Conservation (phyloP, 2,888 invertebrate species). For the Eupithecia pulchellata region DNA sequence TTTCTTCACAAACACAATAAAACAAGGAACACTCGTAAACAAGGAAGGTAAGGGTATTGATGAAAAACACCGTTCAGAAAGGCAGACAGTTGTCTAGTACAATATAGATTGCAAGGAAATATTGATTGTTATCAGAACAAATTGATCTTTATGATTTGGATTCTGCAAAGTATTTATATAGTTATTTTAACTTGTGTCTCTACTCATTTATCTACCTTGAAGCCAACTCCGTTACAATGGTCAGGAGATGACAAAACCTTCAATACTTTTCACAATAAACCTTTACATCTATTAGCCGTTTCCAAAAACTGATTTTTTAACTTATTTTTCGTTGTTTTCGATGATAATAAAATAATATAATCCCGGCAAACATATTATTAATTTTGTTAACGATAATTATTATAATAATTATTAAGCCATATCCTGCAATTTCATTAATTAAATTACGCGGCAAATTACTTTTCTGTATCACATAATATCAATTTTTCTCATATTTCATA, state of each 20-base stretch:
- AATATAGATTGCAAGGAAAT: not conserved
- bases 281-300: no score
- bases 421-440: not conserved
- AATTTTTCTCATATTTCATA: no score
- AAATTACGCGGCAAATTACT: not conserved
- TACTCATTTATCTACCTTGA: no score
- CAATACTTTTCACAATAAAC: no score
- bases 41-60: not conserved
- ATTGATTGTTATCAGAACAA: not conserved
- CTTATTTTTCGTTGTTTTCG: no score
- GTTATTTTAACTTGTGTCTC: no score
- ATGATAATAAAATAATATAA: not conserved
- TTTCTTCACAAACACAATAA: conserved; percentile 4
- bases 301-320: no score
- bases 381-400: not conserved
- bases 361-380: not conserved
- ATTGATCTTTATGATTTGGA: not conserved
- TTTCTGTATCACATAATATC: no score
- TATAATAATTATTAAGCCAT: not conserved
- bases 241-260: no score
- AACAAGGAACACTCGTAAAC: conserved; percentile 2
- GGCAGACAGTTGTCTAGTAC: not conserved
- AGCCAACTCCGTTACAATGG: no score
- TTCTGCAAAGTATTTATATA: no score
- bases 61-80: not conserved